phyloP scores from a whole-genome alignment of 2,797 vertebrate species.

The Thamnophis elegans region DNA sequence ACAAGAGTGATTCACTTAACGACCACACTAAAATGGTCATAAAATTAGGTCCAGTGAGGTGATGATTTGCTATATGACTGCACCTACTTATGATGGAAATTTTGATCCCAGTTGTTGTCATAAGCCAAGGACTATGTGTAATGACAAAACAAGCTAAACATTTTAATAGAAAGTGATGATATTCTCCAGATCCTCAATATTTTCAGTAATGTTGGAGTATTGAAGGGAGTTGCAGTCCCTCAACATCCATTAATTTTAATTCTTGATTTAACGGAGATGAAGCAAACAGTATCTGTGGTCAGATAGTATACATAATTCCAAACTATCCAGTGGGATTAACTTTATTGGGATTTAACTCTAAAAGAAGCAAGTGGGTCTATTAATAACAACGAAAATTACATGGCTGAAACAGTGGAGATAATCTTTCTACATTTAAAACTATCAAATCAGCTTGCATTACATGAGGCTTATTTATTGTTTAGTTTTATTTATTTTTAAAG shows the following conservation, averaged over 20 bases:
- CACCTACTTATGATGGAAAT: background rate
- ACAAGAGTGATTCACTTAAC: background rate
- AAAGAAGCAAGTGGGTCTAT: background rate
- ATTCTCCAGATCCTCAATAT: background rate
- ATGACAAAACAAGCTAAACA: background rate
- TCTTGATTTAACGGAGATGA: background rate
- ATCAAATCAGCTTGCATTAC: background rate
- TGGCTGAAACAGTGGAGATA: background rate
- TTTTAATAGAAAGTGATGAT: background rate
- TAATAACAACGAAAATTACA: background rate
- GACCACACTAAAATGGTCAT: background rate
- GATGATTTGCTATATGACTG: background rate
- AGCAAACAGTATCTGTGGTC: background rate
- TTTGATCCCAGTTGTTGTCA: background rate
- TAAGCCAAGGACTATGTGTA: background rate
- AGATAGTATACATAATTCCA: background rate
- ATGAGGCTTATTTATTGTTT: background rate
- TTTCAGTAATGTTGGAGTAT: background rate
- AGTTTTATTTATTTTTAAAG: background rate
- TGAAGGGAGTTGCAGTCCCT: background rate
- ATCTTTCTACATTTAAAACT: background rate
- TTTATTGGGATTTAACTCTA: background rate
- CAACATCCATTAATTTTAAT: background rate
- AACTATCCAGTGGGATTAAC: background rate
- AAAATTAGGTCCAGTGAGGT: background rate